Conservation (phyloP, 2,113 vertebrate genomes). For the Vulpes lagopus region DNA sequence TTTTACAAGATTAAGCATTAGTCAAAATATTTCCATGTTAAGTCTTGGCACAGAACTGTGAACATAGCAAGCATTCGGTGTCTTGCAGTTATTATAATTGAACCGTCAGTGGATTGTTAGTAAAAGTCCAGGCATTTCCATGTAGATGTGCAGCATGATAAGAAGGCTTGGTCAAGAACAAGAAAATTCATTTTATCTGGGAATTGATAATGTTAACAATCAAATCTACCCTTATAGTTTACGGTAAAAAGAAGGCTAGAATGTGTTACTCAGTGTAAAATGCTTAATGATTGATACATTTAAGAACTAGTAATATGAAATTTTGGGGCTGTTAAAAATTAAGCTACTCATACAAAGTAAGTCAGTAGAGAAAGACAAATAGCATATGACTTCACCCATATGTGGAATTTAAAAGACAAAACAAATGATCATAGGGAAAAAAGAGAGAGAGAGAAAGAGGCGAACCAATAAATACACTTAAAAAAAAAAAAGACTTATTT, state of each 20-base stretch:
- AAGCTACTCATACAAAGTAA: neutral
- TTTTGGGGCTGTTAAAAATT: neutral
- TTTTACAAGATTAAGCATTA: neutral
- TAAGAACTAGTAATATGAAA: neutral
- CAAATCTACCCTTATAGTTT: neutral
- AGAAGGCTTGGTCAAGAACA: neutral
- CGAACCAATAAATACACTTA: neutral
- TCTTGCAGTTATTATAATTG: neutral
- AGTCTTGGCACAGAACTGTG: neutral
- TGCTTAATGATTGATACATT: neutral
- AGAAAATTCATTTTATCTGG: neutral
- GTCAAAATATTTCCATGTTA: neutral
- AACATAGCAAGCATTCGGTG: neutral
- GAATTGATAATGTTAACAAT: neutral
- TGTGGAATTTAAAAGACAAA: neutral
- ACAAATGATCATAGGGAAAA: neutral
- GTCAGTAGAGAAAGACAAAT: neutral
- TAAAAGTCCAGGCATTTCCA: neutral
- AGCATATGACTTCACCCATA: neutral
- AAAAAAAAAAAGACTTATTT: neutral
- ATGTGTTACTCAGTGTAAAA: neutral
- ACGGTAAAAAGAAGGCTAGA: neutral
- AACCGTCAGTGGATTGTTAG: neutral
- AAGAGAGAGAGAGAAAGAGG: neutral
- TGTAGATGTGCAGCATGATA: neutral